Conservation (phyloP, 2,888 invertebrate species). For the Eilema griseolum region DNA sequence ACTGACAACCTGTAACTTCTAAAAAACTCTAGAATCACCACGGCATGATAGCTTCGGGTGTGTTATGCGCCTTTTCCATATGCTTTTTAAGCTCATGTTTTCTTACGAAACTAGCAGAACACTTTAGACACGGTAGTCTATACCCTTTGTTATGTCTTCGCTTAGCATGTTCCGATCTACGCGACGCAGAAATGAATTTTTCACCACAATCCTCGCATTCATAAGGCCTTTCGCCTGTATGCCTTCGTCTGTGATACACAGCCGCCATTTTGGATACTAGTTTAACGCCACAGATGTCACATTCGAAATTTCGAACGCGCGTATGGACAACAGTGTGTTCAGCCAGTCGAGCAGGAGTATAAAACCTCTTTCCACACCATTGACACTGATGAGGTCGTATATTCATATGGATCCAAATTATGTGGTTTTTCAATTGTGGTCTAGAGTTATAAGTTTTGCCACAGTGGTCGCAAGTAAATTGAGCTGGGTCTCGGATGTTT, state of each 20-base stretch:
- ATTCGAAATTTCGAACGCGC: conserved; percentile 82
- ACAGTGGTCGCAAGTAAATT: conserved; percentile 77
- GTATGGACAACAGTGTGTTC: conserved; percentile 86
- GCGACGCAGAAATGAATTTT: conserved; percentile 75
- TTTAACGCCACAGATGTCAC: conserved; percentile 83
- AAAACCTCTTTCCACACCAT: conserved; percentile 84
- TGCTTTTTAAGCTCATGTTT: conserved; percentile 72
- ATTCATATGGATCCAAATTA: conserved; percentile 83
- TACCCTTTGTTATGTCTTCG: conserved; percentile 74
- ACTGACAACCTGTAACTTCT: neutral
- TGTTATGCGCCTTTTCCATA: conserved; percentile 64
- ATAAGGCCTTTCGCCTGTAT: conserved; percentile 82
- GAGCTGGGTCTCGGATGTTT: conserved; percentile 76
- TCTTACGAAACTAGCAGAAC: conserved; percentile 69
- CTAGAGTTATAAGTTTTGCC: conserved; percentile 72
- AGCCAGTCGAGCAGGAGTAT: conserved; percentile 80
- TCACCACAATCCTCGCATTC: conserved; percentile 78
- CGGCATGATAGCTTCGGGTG: conserved; percentile 29
- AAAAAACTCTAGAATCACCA: conserved; percentile 9
- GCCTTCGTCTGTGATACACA: conserved; percentile 78
- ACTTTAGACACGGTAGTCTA: conserved; percentile 65
- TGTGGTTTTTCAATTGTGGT: conserved; percentile 79
- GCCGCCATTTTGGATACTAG: conserved; percentile 81
- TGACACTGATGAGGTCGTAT: conserved; percentile 82
- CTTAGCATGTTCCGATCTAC: conserved; percentile 78